phyloP scores from a whole-genome alignment of 1,140 invertebrate genomes.

The Papilio aristodemus region DNA sequence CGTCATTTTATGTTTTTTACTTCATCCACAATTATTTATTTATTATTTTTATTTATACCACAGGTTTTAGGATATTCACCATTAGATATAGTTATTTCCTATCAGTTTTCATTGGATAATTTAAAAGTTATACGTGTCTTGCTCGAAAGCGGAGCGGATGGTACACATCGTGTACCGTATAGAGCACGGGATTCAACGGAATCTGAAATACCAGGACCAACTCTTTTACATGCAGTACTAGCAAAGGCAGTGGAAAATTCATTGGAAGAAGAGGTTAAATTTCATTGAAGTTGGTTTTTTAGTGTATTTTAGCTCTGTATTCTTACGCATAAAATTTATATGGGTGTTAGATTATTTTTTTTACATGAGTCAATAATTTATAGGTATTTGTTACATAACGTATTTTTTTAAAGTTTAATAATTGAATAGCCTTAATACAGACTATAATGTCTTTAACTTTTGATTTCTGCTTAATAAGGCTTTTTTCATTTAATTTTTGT shows the following conservation, averaged over 20 bases:
- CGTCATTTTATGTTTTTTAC: not conserved
- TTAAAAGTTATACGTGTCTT: slow-evolving; percentile 62
- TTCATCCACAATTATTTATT: slow-evolving; percentile 1
- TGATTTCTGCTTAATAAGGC: not conserved
- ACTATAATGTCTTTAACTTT: not conserved
- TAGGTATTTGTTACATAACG: too few relatives aligned
- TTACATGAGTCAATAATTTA: too few relatives aligned
- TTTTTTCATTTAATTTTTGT: not conserved
- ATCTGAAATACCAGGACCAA: slow-evolving; percentile 48
- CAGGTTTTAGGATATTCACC: slow-evolving; percentile 59
- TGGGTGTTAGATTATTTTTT: too few relatives aligned
- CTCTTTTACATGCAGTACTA: slow-evolving; percentile 59
- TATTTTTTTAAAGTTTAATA: too few relatives aligned
- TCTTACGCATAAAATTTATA: too few relatives aligned
- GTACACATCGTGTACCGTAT: slow-evolving; percentile 51
- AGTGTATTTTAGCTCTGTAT: too few relatives aligned
- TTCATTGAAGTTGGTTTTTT: not conserved
- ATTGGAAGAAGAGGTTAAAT: slow-evolving; percentile 53
- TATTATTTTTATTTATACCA: slow-evolving; percentile 31
- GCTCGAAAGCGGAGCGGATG: slow-evolving; percentile 63
- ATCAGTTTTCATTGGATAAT: slow-evolving; percentile 55
- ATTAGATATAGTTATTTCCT: slow-evolving; percentile 70
- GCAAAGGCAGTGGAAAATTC: slow-evolving; percentile 48
- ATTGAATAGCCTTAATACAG: too few relatives aligned
- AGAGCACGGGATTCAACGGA: slow-evolving; percentile 23